phyloP scores from a whole-genome alignment of 2,888 invertebrate genomes.

The Scaptomyza reducta region DNA sequence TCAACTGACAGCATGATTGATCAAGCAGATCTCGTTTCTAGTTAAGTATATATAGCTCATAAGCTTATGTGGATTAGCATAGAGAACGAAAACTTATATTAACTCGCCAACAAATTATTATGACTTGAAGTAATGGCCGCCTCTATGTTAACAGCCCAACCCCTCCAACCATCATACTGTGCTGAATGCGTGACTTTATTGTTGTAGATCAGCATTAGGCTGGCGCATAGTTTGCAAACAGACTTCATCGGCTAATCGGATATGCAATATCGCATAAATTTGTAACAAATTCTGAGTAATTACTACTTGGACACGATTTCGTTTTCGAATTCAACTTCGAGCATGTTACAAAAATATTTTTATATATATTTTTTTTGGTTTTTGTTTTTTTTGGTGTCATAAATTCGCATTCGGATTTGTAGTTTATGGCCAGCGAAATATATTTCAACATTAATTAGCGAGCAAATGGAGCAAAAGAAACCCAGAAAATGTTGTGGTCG shows the following conservation, averaged over 20 bases:
- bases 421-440: conserved; percentile 52
- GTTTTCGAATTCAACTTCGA: conserved; percentile 5
- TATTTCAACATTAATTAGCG: conserved; percentile 75
- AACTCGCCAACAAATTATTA: no score
- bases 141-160: background rate
- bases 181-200: conserved; percentile 45
- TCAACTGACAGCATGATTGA: conserved; percentile 28
- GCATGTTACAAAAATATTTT: conserved; percentile 16
- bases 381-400: conserved; percentile 58
- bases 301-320: conserved; percentile 44
- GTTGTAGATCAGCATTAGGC: conserved; percentile 31
- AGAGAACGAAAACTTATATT: no score
- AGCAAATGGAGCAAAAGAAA: background rate
- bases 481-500: conserved; percentile 22
- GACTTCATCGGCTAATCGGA: conserved; percentile 60
- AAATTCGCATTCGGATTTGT: conserved; percentile 46
- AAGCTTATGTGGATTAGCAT: no score
- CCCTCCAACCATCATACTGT: background rate
- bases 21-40: conserved; percentile 5
- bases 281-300: conserved; percentile 72
- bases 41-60: no score
- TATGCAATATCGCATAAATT: conserved; percentile 64
- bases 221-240: conserved; percentile 51
- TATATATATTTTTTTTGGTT: conserved; percentile 34
- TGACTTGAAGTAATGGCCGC: conserved; percentile 4